Evolutionary conservation across 2,888 invertebrate species (phyloP), one percentile per base, ranked within the genome.

Genomic region (Adelphocoris suturalis): DNA sequence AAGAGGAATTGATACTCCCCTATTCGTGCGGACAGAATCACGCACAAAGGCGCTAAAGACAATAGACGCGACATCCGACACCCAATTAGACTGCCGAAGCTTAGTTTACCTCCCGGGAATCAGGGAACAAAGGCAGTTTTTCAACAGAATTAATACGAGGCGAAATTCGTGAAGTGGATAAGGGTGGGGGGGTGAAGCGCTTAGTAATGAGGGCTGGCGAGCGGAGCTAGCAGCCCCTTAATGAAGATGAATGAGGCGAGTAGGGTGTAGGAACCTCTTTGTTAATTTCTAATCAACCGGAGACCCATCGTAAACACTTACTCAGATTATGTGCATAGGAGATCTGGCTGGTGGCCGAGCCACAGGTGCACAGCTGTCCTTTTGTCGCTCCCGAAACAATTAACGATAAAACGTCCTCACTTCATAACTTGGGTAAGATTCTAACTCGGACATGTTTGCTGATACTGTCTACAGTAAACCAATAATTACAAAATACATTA

Each of bases 1-100:
- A 68, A 68, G 68, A 68, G 23, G 23, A 68, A 68, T 19, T 23
- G 68, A 68, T 68, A 68, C 68, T 68, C 68, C 23, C 68, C 68
- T 9, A 23, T 27, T 68, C 68, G 68, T 68, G 19, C 23, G 19
- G 57, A 16, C 0, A 52, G 52, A 52, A 27, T 23, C 68, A 27
- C 7, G 68, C 68, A 86, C 68, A 75, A 47, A 68, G 48, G 86
- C 46, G 86, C 75, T 52, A 86, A 86, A 86, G 75, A 86, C 86
- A 86, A 86, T 86, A 52, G 86, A 85, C 68, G 75, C 47, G 86
- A 75, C 86, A 86, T 47, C 86, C 86, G 86, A 86, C 86, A 86
- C 86, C 86, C 86, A 86, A 86, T 86, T 86, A 86, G 76, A 86
- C 55, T 12, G 48, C 75, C 86, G 75, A 75, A 86, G 75, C 37